Evolutionary conservation across 2,797 vertebrate genomes (phyloP).

Genomic region (Ciconia nigra): DNA sequence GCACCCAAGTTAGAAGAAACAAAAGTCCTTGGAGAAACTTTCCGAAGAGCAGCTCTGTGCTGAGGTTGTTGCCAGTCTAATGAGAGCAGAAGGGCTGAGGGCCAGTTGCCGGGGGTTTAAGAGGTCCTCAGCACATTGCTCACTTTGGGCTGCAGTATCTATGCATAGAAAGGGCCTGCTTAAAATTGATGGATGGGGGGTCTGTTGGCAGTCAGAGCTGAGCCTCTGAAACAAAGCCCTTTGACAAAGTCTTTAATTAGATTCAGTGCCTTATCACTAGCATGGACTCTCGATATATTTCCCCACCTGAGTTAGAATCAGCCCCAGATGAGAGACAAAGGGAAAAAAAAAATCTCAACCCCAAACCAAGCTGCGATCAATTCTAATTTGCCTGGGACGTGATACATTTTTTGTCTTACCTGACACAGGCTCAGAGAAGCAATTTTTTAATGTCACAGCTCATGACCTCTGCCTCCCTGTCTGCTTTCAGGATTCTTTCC

Average conservation of each 20-base stretch:
- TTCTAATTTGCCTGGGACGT: constrained; percentile 46
- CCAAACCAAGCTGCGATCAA: neutral
- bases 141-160: neutral
- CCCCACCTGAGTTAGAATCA: neutral
- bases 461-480: neutral
- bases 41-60: neutral
- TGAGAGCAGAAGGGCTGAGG: neutral
- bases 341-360: neutral
- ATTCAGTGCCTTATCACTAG: neutral
- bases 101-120: neutral
- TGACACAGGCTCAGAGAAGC: neutral
- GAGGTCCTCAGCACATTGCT: neutral
- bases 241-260: constrained; percentile 26
- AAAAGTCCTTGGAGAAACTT: neutral
- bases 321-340: constrained; percentile 18
- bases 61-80: neutral
- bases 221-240: constrained; percentile 29
- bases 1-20: neutral
- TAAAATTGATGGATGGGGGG: neutral
- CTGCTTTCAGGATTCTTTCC: neutral
- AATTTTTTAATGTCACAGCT: constrained; percentile 61
- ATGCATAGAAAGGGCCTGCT: neutral
- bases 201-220: neutral
- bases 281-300: neutral
- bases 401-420: constrained; percentile 22